Evolutionary conservation across 2,113 vertebrate genomes (phyloP), one percentile per base, ranked within the genome.

Genomic region (Ctenodactylus gundi): DNA sequence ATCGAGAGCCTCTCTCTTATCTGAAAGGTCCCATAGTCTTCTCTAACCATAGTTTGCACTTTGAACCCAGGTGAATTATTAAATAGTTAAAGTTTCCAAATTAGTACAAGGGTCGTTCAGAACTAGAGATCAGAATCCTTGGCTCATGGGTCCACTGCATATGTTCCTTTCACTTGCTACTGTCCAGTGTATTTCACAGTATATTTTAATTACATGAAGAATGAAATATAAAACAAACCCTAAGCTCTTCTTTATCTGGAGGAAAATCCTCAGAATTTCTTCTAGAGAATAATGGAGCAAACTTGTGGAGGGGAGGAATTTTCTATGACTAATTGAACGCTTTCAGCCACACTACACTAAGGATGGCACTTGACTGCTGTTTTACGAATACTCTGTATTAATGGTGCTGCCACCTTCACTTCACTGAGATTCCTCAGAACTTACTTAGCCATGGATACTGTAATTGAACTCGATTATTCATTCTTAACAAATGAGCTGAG

Each of bases 301-400:
- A 85, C 3, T 46, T 62, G 4, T 31, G 80, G 41, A 67, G 85
- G 95, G 11, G 1, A 60, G 49, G 4, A 15, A n/a, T 64, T 96
- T 95, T 67, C 81, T 72, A 73, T 41, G 44, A 87, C 64, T 88
- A 68, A 70, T 96, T 98, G 95, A 90, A 93, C 64, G 75, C 44
- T 94, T 88, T 65, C 51, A 88, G 64, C 27, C 91, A 89, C 72
- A 18, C 62, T 31, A 20, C 90, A 68, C 44, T 93, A 88, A 96
- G 94, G 91, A 67, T 0, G 0, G 21, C 75, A 64, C 18, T 91
- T 87, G 39, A 27, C 90, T 87, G 39, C 91, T 96, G 0, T 27
- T 77, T 70, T 92, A 7, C 46, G 72, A 44, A 23, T 1, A 31
- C 91, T 94, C 94, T 39, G 49, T 87, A 51, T 4, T 67, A 84